Evolutionary conservation across 1,140 invertebrate species (phyloP).

Genomic region (Musca vetustissima): DNA sequence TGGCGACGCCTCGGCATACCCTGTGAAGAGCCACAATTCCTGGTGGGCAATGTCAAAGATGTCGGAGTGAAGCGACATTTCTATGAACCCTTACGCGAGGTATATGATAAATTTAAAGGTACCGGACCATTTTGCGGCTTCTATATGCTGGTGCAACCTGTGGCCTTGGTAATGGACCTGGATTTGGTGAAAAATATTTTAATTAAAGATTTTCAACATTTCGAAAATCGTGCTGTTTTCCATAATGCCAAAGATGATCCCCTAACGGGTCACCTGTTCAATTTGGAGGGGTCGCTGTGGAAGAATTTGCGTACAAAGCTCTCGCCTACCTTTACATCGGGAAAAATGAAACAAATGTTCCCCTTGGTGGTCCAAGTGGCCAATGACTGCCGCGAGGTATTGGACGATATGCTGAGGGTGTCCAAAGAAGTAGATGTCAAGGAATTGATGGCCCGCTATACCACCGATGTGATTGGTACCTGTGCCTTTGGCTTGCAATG

Average conservation of each 20-base stretch:
- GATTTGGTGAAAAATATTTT: slow-evolving; percentile 45
- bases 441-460: slow-evolving; percentile 62
- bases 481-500: slow-evolving; percentile 60
- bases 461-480: slow-evolving; percentile 63
- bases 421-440: slow-evolving; percentile 57
- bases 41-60: slow-evolving; percentile 39
- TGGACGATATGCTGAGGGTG: slow-evolving; percentile 29
- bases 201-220: slow-evolving; percentile 49
- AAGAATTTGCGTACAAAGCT: slow-evolving; percentile 59
- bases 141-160: slow-evolving; percentile 34
- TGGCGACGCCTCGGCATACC: slow-evolving; percentile 56
- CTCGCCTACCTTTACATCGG: slow-evolving; percentile 62
- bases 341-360: slow-evolving; percentile 63
- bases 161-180: slow-evolving; percentile 35
- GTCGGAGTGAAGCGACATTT: slow-evolving; percentile 34
- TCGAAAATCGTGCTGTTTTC: slow-evolving; percentile 56
- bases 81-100: slow-evolving; percentile 36
- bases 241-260: slow-evolving; percentile 60
- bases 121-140: slow-evolving; percentile 38
- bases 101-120: slow-evolving; percentile 48
- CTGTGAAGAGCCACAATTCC: slow-evolving; percentile 36
- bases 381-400: slow-evolving; percentile 39
- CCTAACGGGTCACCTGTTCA: slow-evolving; percentile 58
- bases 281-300: slow-evolving; percentile 59
- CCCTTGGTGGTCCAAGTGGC: slow-evolving; percentile 46